These are phyloP conservation scores for Ptyas mucosa DNA, from an alignment of 2,113 vertebrate species.

Conservation along the genomic window DNA sequence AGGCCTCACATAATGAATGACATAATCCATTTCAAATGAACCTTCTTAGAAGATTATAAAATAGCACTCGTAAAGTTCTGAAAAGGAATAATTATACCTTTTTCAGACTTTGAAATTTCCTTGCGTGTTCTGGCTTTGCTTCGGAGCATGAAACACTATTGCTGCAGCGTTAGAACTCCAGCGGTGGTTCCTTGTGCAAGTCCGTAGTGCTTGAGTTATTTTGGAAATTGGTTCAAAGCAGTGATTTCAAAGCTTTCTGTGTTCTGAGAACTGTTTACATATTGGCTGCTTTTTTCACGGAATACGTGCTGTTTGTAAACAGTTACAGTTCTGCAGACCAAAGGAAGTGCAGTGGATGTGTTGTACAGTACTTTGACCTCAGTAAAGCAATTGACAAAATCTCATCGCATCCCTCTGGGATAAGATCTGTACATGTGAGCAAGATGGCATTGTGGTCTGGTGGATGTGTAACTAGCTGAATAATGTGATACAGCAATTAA, in stretches of 20 bases:
- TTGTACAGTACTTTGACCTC: not conserved
- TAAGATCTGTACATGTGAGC: not conserved
- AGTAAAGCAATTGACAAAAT: not conserved
- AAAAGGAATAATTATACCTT: conserved; percentile 2
- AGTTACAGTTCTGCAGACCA: not conserved
- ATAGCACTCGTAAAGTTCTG: not conserved
- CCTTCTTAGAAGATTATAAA: not conserved
- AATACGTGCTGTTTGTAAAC: no score
- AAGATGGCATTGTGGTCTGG: not conserved
- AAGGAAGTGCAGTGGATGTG: not conserved
- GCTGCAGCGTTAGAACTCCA: not conserved
- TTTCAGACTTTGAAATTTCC: not conserved
- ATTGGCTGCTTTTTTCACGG: not conserved
- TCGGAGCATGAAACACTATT: conserved; percentile 5
- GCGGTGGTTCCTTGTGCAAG: not conserved
- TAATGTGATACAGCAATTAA: not conserved
- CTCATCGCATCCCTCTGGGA: not conserved
- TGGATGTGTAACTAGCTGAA: not conserved
- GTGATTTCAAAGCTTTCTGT: not conserved
- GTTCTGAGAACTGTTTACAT: not conserved
- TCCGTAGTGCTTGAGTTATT: conserved; percentile 15
- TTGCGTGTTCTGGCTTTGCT: conserved; percentile 15
- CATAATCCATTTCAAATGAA: not conserved
- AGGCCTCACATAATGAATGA: not conserved
- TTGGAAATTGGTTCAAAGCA: conserved; percentile 4